Conservation (phyloP, 2,113 vertebrate species). For the Cyanocitta stelleri region DNA sequence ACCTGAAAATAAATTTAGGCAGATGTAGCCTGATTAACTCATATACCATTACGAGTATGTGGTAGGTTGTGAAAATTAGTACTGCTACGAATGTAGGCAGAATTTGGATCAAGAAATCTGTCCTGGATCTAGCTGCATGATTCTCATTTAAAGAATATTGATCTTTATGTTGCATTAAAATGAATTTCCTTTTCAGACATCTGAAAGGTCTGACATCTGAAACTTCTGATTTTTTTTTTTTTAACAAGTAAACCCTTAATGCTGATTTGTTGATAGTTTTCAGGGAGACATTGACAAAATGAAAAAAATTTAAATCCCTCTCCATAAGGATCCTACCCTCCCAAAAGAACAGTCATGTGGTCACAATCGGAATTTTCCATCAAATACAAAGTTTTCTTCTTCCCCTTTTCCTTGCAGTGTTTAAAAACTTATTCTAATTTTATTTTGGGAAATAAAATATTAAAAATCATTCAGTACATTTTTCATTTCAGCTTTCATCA, state of each 20-base stretch:
- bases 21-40: conserved; percentile 9
- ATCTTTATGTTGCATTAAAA: background rate
- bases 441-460: background rate
- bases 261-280: background rate
- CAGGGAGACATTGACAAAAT: background rate
- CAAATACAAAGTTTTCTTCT: background rate
- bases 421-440: background rate
- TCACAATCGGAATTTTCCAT: background rate
- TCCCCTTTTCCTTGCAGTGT: background rate
- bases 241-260: background rate
- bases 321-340: background rate
- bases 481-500: background rate
- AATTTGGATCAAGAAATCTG: background rate
- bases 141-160: background rate
- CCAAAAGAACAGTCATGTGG: background rate
- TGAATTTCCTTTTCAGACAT: background rate
- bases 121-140: background rate
- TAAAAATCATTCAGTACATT: background rate
- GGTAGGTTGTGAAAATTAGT: background rate
- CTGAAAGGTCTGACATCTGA: background rate
- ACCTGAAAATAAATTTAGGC: background rate
- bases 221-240: background rate
- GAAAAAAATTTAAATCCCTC: background rate
- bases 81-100: background rate
- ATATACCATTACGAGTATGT: background rate